Percentiles rank a stretch among this genome's conserved stretches.
Evolutionary conservation across 2,888 invertebrate genomes (phyloP).

Genomic region (Pyrocoelia pectoralis): DNA sequence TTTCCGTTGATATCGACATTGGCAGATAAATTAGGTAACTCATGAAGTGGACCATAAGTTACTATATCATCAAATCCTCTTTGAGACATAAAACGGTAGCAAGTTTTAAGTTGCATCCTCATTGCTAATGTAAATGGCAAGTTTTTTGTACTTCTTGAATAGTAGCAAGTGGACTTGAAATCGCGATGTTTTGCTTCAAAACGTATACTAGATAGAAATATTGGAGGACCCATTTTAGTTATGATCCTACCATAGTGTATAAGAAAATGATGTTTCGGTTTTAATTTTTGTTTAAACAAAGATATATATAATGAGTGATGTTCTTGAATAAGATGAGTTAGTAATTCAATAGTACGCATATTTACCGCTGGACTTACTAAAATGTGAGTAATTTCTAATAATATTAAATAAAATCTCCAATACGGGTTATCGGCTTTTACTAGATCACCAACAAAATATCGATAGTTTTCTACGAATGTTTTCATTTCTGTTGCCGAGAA

Average conservation of each 20-base stretch:
- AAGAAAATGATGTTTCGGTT: slow-evolving; percentile 7
- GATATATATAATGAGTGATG: slow-evolving; percentile 8
- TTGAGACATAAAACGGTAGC: slow-evolving; percentile 19
- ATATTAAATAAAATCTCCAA: slow-evolving; percentile 38
- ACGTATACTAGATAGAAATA: slow-evolving; percentile 2
- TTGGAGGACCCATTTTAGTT: background rate
- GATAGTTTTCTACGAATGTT: slow-evolving; percentile 29
- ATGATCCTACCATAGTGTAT: background rate
- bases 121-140: background rate
- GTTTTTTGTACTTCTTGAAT: slow-evolving; percentile 7
- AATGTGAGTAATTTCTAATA: slow-evolving; percentile 39
- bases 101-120: slow-evolving; percentile 10
- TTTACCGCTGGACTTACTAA: background rate
- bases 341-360: background rate
- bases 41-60: background rate
- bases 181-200: slow-evolving; percentile 3
- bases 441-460: slow-evolving; percentile 40
- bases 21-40: background rate
- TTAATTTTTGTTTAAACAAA: background rate
- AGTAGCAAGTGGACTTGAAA: background rate
- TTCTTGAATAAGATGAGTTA: background rate
- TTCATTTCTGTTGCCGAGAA: slow-evolving; percentile 48
- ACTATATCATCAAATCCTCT: background rate
- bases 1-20: too few species aligned
- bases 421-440: slow-evolving; percentile 28